Evolutionary conservation across 2,888 invertebrate genomes (phyloP), one percentile per base, ranked within the genome.

Genomic region (Phrixothrix hirtus): DNA sequence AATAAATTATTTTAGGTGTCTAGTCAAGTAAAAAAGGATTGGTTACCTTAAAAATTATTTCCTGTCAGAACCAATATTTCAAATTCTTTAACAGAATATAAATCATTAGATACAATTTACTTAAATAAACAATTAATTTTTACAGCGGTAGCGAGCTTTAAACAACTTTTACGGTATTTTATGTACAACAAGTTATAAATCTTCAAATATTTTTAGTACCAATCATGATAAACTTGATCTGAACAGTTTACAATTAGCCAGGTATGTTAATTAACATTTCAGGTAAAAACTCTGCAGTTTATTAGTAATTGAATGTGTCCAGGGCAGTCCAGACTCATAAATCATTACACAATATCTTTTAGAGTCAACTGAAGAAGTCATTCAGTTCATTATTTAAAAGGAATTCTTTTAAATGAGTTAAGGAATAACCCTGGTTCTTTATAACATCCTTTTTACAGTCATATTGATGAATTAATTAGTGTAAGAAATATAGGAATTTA

Each of bases 261-360:
- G 57, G 61, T 50, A 61, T 61, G 57, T 56, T 61, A 61, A 61
- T 61, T 57, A 59, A 61, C 52, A 54, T 61, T 55, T 52, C 61
- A 59, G 59, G 59, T 59, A 61, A 61, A 57, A 45, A 50, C 56
- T 35, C 37, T 49, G 42, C 45, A 46, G 48, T 38, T 37, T 37
- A 37, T 47, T 48, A 45, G 55, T 61, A 59, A 61, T 59, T 61
- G 59, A 58, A 58, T 50, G 58, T 52, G 55, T 56, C 39, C 55
- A 29, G 54, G 50, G 57, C 51, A 47, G 30, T 39, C 37, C 36
- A 46, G 57, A 53, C 57, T 35, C 61, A 59, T 61, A 61, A 61
- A 61, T 61, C 61, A 61, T 61, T 31, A 17, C 25, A 21, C 25
- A 43, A 48, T 41, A 30, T 43, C 41, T 31, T 31, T 42, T 38